A percentile compares a stretch with the other conserved stretches of the same genome.
Evolutionary conservation across 2,113 vertebrate genomes (phyloP).

Genomic region (Myrmecophaga tridactyla): DNA sequence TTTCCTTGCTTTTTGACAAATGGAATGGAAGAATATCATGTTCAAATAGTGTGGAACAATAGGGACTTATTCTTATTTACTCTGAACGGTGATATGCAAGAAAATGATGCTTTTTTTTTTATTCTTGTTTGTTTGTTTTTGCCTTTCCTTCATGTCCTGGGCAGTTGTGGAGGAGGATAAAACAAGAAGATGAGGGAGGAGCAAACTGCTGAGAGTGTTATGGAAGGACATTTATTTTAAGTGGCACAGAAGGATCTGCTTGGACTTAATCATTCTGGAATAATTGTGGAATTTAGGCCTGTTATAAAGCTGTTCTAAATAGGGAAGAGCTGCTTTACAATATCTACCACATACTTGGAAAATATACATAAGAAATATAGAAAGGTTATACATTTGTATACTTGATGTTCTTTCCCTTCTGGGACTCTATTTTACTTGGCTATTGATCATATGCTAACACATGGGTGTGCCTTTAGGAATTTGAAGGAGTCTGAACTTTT

Average conservation of each 20-base stretch:
- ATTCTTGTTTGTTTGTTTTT: too few relatives aligned
- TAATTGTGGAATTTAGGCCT: background rate
- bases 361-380: background rate
- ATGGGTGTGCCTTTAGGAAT: background rate
- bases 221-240: background rate
- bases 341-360: background rate
- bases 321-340: background rate
- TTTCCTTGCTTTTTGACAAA: background rate
- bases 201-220: background rate
- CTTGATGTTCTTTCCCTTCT: background rate
- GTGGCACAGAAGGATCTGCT: background rate
- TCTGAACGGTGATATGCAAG: background rate
- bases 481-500: background rate
- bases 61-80: background rate
- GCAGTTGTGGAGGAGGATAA: background rate
- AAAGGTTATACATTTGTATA: background rate
- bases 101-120: background rate
- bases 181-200: background rate
- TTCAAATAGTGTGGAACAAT: background rate
- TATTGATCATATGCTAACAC: background rate
- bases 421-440: background rate
- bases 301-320: background rate
- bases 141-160: background rate
- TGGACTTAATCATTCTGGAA: background rate
- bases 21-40: background rate